Percentiles rank a stretch among this genome's conserved stretches.
phyloP scores from a whole-genome alignment of 2,113 vertebrate species.

The Catharus bicknelli region DNA sequence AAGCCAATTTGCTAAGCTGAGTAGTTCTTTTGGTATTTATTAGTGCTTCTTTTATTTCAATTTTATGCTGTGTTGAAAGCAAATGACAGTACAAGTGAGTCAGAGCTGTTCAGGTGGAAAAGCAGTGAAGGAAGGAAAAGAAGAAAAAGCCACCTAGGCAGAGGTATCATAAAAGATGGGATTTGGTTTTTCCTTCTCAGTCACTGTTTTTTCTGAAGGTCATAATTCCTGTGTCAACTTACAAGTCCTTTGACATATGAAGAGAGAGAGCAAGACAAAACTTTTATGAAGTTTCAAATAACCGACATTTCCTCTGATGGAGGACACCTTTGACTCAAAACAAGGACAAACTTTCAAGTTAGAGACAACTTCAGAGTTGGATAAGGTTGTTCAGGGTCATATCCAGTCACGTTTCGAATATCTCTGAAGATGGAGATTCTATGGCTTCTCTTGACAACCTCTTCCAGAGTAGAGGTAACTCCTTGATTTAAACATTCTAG shows the following conservation, averaged over 20 bases:
- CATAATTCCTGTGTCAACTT: background rate
- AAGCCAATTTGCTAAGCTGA: conserved; percentile 10
- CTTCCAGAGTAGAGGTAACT: background rate
- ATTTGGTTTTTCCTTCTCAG: background rate
- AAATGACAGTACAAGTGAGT: background rate
- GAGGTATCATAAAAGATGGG: background rate
- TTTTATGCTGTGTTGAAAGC: background rate
- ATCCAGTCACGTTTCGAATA: background rate
- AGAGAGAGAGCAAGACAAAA: background rate
- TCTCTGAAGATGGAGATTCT: background rate
- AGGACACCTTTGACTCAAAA: background rate
- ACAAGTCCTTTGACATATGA: background rate
- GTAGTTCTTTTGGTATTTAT: background rate
- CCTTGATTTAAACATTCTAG: conserved; percentile 25
- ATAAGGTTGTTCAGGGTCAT: background rate
- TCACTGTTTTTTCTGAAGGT: background rate
- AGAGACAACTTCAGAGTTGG: background rate
- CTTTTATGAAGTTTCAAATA: background rate
- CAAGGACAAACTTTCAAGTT: conserved; percentile 1
- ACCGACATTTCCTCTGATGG: background rate
- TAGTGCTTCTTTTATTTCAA: background rate
- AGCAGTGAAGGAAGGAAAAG: background rate
- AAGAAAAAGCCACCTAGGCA: background rate
- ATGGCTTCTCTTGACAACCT: background rate
- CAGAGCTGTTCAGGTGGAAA: background rate